These are phyloP conservation scores for Polyommatus icarus DNA, from an alignment of 2,888 invertebrate genomes.

Conservation along the genomic window DNA sequence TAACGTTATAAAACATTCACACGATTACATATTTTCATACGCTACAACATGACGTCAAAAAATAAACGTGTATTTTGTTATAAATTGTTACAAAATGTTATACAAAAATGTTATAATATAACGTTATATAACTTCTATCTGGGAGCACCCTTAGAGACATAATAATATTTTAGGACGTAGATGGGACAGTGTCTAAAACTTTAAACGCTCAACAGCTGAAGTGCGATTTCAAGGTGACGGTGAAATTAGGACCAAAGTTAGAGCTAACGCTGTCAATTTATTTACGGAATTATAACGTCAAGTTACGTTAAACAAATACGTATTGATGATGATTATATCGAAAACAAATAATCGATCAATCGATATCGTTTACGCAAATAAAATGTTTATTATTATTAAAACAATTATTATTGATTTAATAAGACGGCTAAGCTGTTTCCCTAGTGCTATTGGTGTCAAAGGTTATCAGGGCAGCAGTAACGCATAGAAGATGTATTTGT, in stretches of 20 bases:
- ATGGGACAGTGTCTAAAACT: neutral
- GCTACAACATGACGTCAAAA: too few relatives aligned
- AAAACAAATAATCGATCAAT: neutral
- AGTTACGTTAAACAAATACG: neutral
- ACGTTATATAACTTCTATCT: too few relatives aligned
- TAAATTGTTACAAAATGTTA: too few relatives aligned
- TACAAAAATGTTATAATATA: too few relatives aligned
- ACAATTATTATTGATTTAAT: constrained; percentile 40
- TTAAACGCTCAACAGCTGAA: too few relatives aligned
- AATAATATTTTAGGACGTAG: neutral
- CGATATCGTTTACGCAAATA: neutral
- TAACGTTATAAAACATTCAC: too few relatives aligned
- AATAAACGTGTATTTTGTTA: too few relatives aligned
- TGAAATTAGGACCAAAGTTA: too few relatives aligned
- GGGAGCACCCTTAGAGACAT: too few relatives aligned
- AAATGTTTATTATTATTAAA: neutral
- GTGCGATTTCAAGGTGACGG: too few relatives aligned
- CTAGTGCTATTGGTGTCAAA: constrained; percentile 44
- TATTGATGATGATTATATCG: neutral
- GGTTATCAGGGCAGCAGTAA: constrained; percentile 52
- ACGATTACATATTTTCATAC: too few relatives aligned
- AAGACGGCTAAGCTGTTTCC: constrained; percentile 27
- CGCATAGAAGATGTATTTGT: constrained; percentile 32
- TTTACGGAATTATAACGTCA: neutral
- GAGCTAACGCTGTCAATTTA: neutral